Evolutionary conservation across 2,888 invertebrate genomes (phyloP), one percentile per base, ranked within the genome.

Genomic region (Carabus problematicus): DNA sequence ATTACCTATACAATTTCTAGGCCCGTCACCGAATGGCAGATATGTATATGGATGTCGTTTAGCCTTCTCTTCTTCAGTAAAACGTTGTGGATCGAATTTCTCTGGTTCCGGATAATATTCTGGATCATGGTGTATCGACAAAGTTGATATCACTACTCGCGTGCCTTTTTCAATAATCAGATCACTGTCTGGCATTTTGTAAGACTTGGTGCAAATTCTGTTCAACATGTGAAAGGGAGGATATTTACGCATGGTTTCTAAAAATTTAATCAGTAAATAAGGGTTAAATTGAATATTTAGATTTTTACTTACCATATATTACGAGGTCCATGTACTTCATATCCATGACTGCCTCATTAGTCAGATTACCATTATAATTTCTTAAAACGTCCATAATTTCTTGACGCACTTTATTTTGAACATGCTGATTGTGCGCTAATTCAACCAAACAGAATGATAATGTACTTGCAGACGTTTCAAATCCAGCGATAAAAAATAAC

Each of bases 161-260:
- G 55, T 55, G 3, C 64, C 64, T 29, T 64, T 56, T 8, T 42
- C 18, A 19, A 64, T 56, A 9, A 45, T n/a, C 76, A 73, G 54
- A 72, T 76, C 14, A 73, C 72, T 0, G 75, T 75, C 14, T 72
- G 74, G 1, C 71, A 61, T 14, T 56, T 64, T 55, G 29, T 56
- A 64, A 2, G 42, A 55, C 29, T 56, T 19, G 8, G 64, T 56
- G 16, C 43, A 29, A 29, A 56, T 45, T 19, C 64, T 55, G 9
- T 55, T 12, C 29, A 64, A 9, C 8, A 56, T 14, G 42, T 55
- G 56, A 14, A 64, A 12, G 8, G 64, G 56, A 29, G 64, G 64
- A 39, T 64, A 64, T 14, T 64, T 64, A 9, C 64, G 43, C 1
- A 64, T 39, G 3, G 47, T 47, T 16, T 64, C 64, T 64, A 12